Percentiles rank a stretch among this genome's conserved stretches.
phyloP scores from a whole-genome alignment of 2,113 vertebrate genomes.

The Onychostruthus taczanowskii region DNA sequence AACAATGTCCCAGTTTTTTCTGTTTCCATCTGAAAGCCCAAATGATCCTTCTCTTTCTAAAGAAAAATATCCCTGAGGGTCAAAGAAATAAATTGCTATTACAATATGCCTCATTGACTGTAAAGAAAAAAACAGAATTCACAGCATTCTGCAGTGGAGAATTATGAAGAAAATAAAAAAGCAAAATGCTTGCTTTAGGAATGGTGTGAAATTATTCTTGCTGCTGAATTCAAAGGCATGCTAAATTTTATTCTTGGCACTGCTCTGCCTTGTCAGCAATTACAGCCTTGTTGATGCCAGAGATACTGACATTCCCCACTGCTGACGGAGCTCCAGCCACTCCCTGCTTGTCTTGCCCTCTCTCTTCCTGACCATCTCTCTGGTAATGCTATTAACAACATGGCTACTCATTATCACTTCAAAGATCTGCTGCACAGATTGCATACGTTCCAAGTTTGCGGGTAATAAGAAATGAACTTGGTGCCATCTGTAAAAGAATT shows the following conservation, averaged over 20 bases:
- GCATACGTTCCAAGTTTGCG: background rate
- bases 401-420: background rate
- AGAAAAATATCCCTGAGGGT: background rate
- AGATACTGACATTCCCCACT: background rate
- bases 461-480: background rate
- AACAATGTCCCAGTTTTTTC: background rate
- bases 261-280: background rate
- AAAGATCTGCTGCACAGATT: background rate
- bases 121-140: background rate
- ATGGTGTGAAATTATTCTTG: background rate
- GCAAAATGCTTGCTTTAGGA: background rate
- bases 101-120: background rate
- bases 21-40: background rate
- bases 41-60: background rate
- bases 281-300: background rate
- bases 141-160: background rate
- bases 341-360: background rate
- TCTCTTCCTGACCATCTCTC: background rate
- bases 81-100: background rate
- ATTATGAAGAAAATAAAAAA: background rate
- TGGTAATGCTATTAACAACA: background rate
- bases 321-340: background rate
- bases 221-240: background rate
- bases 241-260: background rate
- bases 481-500: background rate